These are phyloP conservation scores for Chamaea fasciata DNA, from an alignment of 2,113 vertebrate species.

Conservation along the genomic window DNA sequence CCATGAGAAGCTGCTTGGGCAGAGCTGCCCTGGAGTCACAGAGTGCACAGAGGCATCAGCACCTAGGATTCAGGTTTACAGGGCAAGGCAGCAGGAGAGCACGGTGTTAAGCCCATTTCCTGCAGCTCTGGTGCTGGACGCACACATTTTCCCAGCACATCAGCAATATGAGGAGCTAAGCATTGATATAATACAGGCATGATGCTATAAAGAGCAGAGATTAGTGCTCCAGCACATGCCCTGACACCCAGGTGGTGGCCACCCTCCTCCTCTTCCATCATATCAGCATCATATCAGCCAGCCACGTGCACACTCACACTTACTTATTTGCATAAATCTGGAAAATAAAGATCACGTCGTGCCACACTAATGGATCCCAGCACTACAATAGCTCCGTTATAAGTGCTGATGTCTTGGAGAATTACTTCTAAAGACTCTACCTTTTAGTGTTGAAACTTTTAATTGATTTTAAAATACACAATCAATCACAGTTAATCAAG, in stretches of 20 bases:
- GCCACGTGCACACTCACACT: not conserved
- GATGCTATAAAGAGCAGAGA: not conserved
- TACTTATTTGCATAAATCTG: not conserved
- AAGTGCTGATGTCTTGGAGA: constrained; percentile 6
- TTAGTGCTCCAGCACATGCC: not conserved
- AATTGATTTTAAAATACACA: constrained; percentile 56
- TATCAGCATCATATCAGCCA: not conserved
- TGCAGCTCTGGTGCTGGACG: not conserved
- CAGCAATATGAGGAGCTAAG: not conserved
- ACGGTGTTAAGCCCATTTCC: rapidly evolving
- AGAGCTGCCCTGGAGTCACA: not conserved
- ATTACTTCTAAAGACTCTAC: constrained; percentile 44
- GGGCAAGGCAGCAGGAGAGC: not conserved
- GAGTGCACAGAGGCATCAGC: not conserved
- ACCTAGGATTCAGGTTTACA: not conserved
- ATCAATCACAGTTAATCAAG: constrained; percentile 63
- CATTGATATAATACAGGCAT: not conserved
- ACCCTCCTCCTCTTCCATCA: not conserved
- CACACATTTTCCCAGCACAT: not conserved
- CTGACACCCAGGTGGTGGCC: not conserved
- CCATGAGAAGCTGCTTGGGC: not conserved
- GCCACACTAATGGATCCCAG: constrained; percentile 2
- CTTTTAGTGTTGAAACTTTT: constrained; percentile 52
- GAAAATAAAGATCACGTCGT: not conserved
- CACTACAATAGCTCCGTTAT: not conserved